Conservation (phyloP, 2,888 invertebrate genomes). For the Amphimallon solstitiale region DNA sequence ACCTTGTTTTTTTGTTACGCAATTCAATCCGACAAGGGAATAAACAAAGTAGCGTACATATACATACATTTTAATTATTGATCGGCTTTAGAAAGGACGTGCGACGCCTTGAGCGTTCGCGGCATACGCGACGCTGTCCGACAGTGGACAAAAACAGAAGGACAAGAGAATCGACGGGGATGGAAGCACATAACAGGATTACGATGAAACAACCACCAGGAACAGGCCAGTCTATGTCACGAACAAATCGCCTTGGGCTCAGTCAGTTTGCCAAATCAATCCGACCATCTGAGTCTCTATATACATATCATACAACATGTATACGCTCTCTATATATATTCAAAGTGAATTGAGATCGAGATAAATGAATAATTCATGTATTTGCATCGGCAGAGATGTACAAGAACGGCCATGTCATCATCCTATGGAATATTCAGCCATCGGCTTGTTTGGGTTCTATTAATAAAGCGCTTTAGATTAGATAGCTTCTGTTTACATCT, state of each 20-base stretch:
- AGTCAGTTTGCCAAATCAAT: constrained; percentile 55
- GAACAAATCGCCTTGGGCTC: constrained; percentile 53
- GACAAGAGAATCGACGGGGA: background rate
- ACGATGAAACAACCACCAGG: background rate
- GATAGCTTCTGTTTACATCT: constrained; percentile 58
- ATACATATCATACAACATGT: constrained; percentile 60
- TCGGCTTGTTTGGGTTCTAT: constrained; percentile 58
- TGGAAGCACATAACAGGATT: constrained; percentile 2
- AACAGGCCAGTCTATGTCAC: constrained; percentile 42
- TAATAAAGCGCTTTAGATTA: constrained; percentile 60
- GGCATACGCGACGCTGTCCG: background rate
- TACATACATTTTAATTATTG: constrained; percentile 12
- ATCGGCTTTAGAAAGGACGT: constrained; percentile 5
- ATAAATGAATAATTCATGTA: constrained; percentile 61
- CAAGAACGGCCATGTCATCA: constrained; percentile 52
- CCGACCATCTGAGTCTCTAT: constrained; percentile 53
- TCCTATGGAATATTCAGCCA: constrained; percentile 55
- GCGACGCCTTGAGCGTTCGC: background rate
- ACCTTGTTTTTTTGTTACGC: no score
- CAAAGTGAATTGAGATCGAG: constrained; percentile 60
- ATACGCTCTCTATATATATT: constrained; percentile 57
- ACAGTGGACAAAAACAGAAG: constrained; percentile 11
- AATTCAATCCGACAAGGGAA: no score
- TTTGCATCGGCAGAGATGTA: constrained; percentile 54
- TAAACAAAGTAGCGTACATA: no score